phyloP scores from a whole-genome alignment of 2,888 invertebrate genomes.

The Coelopa pilipes region DNA sequence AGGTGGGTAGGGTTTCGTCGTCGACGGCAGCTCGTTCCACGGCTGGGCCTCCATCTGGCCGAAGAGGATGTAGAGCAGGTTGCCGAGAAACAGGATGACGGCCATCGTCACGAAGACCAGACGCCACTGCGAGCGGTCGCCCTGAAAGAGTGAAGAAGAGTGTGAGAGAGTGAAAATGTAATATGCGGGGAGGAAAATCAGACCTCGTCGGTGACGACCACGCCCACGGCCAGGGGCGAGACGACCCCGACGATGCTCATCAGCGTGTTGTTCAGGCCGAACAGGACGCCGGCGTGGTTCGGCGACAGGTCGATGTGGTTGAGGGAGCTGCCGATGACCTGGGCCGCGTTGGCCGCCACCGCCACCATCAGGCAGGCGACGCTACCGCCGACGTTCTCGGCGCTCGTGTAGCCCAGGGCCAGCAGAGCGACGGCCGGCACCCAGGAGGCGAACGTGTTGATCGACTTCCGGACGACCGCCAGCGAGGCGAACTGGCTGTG shows the following conservation, averaged over 20 bases:
- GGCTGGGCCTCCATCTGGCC: constrained; percentile 74
- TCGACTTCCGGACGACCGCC: constrained; percentile 67
- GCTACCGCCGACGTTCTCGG: constrained; percentile 66
- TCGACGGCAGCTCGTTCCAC: constrained; percentile 73
- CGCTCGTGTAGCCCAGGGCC: constrained; percentile 70
- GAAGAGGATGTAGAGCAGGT: constrained; percentile 76
- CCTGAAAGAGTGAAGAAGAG: constrained; percentile 65
- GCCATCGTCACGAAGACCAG: constrained; percentile 80
- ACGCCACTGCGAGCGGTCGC: constrained; percentile 75
- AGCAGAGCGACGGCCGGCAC: constrained; percentile 76
- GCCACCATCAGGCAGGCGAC: constrained; percentile 76
- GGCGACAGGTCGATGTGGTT: constrained; percentile 88
- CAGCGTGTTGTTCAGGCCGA: constrained; percentile 84
- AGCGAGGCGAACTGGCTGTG: constrained; percentile 58
- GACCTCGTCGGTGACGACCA: constrained; percentile 77
- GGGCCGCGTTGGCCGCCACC: constrained; percentile 80
- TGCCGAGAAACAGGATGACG: constrained; percentile 75
- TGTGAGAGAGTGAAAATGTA: too few species aligned
- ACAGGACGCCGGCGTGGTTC: constrained; percentile 83
- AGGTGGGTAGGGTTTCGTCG: not conserved
- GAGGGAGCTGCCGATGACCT: constrained; percentile 81
- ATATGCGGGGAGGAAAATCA: constrained; percentile 47
- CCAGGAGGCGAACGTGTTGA: constrained; percentile 73
- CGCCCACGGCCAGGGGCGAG: constrained; percentile 79
- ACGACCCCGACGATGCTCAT: constrained; percentile 83